phyloP scores from a whole-genome alignment of 1,140 invertebrate genomes.

The Drosophila subpulchrella region DNA sequence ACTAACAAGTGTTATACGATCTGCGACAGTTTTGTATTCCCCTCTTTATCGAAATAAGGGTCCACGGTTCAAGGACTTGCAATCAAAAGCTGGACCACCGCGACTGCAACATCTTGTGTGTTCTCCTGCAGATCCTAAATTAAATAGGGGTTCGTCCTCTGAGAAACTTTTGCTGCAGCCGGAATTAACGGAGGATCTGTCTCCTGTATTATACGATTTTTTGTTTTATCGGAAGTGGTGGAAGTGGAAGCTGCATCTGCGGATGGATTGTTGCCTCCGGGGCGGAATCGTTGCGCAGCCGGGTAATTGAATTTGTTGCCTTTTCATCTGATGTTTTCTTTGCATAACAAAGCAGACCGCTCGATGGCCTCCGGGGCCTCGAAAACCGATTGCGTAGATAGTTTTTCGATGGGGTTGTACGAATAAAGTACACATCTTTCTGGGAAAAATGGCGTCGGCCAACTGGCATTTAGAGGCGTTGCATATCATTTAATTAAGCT shows the following conservation, averaged over 20 bases:
- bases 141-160: constrained; percentile 59
- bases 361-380: constrained; percentile 39
- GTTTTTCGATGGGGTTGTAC: constrained; percentile 40
- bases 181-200: constrained; percentile 9
- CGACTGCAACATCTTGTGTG: constrained; percentile 64
- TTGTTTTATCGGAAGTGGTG: constrained; percentile 49
- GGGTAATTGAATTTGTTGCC: constrained; percentile 78
- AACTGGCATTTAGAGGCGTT: constrained; percentile 38
- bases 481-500: constrained; percentile 72
- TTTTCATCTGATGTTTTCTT: constrained; percentile 69
- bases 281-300: constrained; percentile 57
- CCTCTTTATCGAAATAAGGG: constrained; percentile 15
- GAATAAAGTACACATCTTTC: constrained; percentile 10
- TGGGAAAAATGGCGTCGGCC: constrained; percentile 58
- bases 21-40: constrained; percentile 41
- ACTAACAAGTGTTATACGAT: constrained; percentile 79
- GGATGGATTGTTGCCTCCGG: constrained; percentile 27
- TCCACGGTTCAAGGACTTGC: constrained; percentile 44
- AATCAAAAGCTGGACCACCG: constrained; percentile 79
- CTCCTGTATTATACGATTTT: not conserved
- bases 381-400: constrained; percentile 55
- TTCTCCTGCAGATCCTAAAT: constrained; percentile 25
- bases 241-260: constrained; percentile 42
- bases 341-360: constrained; percentile 67
- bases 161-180: constrained; percentile 46